Evolutionary conservation across 2,797 vertebrate species (phyloP).

Genomic region (Crocidura indochinensis): DNA sequence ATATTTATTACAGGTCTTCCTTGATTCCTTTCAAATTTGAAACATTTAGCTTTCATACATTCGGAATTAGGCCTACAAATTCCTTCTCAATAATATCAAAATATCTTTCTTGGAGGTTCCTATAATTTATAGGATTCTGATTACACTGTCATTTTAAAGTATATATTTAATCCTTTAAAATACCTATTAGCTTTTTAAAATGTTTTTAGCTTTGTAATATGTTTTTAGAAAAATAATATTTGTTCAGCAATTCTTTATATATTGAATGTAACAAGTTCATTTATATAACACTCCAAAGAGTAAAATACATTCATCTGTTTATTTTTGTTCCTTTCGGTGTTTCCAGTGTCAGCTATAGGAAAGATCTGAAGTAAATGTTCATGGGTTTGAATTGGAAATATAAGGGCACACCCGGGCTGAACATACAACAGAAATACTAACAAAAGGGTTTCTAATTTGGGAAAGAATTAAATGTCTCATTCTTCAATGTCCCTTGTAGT

Average conservation of each 20-base stretch:
- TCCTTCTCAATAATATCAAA: background rate
- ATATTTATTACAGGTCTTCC: background rate
- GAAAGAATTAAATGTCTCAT: background rate
- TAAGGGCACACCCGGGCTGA: background rate
- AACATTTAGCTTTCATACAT: background rate
- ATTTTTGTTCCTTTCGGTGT: background rate
- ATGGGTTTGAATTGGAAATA: background rate
- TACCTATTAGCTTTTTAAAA: background rate
- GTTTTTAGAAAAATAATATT: background rate
- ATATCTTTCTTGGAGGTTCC: background rate
- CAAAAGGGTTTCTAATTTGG: background rate
- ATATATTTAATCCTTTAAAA: slow-evolving; percentile 12
- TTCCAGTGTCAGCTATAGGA: background rate
- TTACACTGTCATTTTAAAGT: background rate
- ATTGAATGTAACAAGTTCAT: background rate
- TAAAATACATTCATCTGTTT: background rate
- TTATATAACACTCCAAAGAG: background rate
- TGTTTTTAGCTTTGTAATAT: background rate
- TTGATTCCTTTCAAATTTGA: background rate
- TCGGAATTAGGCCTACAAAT: background rate
- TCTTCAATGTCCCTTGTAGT: background rate
- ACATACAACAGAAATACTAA: background rate
- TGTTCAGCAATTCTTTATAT: background rate
- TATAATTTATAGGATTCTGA: background rate
- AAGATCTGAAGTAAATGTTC: background rate